A percentile compares a stretch with the other conserved stretches of the same genome.
These are phyloP conservation scores for Heterotilapia buettikoferi DNA, from an alignment of 2,113 vertebrate genomes.

Conservation along the genomic window DNA sequence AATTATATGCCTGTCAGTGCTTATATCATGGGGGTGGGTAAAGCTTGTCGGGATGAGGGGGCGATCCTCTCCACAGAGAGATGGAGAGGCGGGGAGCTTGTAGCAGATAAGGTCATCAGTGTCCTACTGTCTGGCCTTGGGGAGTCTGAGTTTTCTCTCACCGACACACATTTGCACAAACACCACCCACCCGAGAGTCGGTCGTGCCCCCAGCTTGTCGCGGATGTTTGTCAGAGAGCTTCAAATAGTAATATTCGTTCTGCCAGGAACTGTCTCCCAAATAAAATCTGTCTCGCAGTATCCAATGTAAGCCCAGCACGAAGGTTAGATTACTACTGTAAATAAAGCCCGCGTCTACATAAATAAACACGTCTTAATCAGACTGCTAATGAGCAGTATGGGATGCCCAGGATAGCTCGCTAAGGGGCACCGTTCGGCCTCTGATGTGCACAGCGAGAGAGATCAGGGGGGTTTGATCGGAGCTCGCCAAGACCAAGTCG, in stretches of 20 bases:
- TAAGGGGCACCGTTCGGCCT: constrained; percentile 21
- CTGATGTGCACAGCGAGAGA: constrained; percentile 25
- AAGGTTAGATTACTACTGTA: constrained; percentile 43
- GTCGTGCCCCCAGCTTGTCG: not conserved
- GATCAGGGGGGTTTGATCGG: constrained; percentile 19
- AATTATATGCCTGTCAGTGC: constrained; percentile 20
- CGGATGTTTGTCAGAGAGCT: constrained; percentile 32
- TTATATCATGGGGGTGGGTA: not conserved
- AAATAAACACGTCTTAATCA: constrained; percentile 63
- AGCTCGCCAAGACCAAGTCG: constrained; percentile 24
- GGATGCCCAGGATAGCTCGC: constrained; percentile 37
- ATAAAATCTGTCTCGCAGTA: not conserved
- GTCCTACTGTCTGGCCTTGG: constrained; percentile 19
- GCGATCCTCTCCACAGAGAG: not conserved
- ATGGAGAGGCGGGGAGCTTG: not conserved
- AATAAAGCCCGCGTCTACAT: constrained; percentile 56
- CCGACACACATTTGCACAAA: not conserved
- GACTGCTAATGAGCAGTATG: constrained; percentile 65
- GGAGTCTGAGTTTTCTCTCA: not conserved
- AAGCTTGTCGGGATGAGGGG: not conserved
- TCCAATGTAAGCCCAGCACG: not conserved
- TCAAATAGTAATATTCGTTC: constrained; percentile 22
- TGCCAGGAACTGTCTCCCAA: not conserved
- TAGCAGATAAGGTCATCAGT: constrained; percentile 34
- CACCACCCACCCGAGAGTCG: not conserved